Evolutionary conservation across 2,113 vertebrate species (phyloP), one percentile per base, ranked within the genome.

Genomic region (Dromas ardeola): DNA sequence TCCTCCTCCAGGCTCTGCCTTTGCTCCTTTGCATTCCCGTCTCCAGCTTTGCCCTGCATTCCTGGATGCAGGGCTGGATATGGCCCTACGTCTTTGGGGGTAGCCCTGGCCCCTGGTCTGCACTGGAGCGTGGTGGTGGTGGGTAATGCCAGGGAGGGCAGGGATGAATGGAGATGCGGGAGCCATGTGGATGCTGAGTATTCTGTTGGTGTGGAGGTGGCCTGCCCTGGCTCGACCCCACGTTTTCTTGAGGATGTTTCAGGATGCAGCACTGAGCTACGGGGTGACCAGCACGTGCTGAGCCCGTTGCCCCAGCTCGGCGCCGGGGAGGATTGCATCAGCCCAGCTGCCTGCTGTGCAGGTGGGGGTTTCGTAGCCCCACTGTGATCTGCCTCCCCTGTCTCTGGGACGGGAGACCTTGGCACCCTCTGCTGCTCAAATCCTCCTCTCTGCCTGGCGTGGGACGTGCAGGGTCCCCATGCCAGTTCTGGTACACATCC

Each of bases 21-120:
- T 66, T 56, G 32, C 29, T 83, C 22, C 23, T 72, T 50, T 29
- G 6, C 2, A 3, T 85, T 76, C 36, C 30, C 9, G 2, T 42
- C 27, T 43, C 13, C 32, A 58, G 32, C 11, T 92, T 74, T 76
- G n/a, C 27, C 34, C 14, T 0, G 0, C 1, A 1, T 66, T 92
- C 21, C 52, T 79, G 65, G 25, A 81, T 13, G 42, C 45, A 67
- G 42, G n/a, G 27, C n/a, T 66, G 59, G 30, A 61, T 77, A 69
- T 93, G 30, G 6, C 40, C 30, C 40, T 12, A 3, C 62, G 9
- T 50, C 12, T 80, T 56, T 50, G 14, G 15, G 55, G 42, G 34
- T 87, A 56, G 40, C 55, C 23, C 49, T 73, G 36, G 32, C 18
- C n/a, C 9, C 29, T 30, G 29, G 20, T 72, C 67, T 73, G 62